Evolutionary conservation across 2,113 vertebrate genomes (phyloP).

Genomic region (Lampris megalopsis): DNA sequence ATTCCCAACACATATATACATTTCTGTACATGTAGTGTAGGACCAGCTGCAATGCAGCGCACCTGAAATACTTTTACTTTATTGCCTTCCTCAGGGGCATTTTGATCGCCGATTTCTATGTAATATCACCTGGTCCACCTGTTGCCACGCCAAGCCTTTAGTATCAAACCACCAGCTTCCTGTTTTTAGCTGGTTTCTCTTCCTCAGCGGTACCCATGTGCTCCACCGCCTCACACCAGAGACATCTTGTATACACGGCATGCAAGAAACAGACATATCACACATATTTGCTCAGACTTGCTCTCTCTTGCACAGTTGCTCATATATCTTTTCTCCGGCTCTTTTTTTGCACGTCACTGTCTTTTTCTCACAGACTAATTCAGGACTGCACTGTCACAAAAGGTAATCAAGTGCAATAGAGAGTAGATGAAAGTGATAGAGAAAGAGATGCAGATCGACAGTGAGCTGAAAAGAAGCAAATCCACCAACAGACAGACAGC

Average conservation of each 20-base stretch:
- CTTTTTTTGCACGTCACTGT: not conserved
- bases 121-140: not conserved
- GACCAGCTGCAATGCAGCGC: too few species aligned
- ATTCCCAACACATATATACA: too few species aligned
- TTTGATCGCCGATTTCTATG: too few species aligned
- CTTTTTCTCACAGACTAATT: conserved; percentile 12
- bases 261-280: not conserved
- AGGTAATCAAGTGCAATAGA: not conserved
- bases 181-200: too few species aligned
- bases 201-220: too few species aligned
- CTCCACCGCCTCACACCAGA: too few species aligned
- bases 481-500: not conserved
- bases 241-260: not conserved
- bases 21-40: too few species aligned
- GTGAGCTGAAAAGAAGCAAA: not conserved
- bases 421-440: conserved; percentile 3
- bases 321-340: conserved; percentile 22
- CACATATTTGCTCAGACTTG: not conserved
- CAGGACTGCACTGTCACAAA: conserved; percentile 1
- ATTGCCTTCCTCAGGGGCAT: too few species aligned
- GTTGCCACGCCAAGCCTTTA: not conserved
- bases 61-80: too few species aligned
- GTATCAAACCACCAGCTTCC: not conserved
- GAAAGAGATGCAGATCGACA: not conserved
- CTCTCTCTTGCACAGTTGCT: not conserved